Conservation (phyloP, 2,113 vertebrate genomes). For the Anoplopoma fimbria region DNA sequence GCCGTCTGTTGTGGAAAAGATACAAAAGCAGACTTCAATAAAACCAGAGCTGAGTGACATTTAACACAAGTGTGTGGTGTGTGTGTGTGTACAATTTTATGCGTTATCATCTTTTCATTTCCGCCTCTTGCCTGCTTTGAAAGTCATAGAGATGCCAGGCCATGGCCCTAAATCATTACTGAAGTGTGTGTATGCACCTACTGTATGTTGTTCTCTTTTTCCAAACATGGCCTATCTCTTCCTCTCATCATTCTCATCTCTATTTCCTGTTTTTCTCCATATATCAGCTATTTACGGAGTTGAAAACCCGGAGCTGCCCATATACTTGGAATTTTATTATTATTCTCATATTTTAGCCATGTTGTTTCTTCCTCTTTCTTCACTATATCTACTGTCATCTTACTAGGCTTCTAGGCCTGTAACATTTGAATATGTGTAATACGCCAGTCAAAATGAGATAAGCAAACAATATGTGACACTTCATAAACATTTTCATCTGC, state of each 20-base stretch:
- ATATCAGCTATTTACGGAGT: conserved; percentile 67
- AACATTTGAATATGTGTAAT: conserved; percentile 19
- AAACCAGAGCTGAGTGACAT: conserved; percentile 68
- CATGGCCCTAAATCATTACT: conserved; percentile 55
- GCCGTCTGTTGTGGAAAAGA: conserved; percentile 51
- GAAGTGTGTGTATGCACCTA: neutral
- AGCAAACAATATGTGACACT: neutral
- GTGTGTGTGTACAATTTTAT: conserved; percentile 62
- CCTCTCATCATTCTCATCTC: conserved; percentile 62
- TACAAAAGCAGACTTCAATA: conserved; percentile 69
- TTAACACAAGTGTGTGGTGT: conserved; percentile 50
- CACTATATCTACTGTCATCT: neutral
- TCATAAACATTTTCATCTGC: neutral
- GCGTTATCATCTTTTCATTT: conserved; percentile 75
- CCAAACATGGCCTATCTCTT: conserved; percentile 52
- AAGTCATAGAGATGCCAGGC: conserved; percentile 61
- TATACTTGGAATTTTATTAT: conserved; percentile 49
- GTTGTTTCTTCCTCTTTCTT: conserved; percentile 27
- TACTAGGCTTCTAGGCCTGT: conserved; percentile 1
- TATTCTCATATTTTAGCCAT: conserved; percentile 30
- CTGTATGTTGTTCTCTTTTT: conserved; percentile 56
- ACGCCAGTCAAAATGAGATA: neutral
- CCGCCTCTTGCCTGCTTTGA: conserved; percentile 63
- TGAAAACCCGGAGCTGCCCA: conserved; percentile 48
- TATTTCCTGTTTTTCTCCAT: conserved; percentile 72